A percentile compares a stretch with the other conserved stretches of the same genome.
Evolutionary conservation across 1,140 invertebrate species (phyloP).

Genomic region (Chrysoperla carnea): DNA sequence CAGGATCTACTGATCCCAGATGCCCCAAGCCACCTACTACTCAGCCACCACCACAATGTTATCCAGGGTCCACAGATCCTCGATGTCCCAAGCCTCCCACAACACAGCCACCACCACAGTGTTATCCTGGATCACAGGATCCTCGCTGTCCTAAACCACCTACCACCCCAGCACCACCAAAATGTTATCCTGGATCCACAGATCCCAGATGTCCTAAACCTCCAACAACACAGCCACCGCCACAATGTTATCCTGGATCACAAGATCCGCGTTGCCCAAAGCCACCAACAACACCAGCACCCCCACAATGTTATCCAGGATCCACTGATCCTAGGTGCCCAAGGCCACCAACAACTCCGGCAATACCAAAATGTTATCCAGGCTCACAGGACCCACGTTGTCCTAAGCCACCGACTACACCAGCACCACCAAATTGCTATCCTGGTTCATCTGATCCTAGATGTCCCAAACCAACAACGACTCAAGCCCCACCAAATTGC

Average conservation of each 20-base stretch:
- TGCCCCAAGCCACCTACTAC: slow-evolving; percentile 18
- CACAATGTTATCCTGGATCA: slow-evolving; percentile 16
- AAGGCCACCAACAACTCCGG: slow-evolving; percentile 8
- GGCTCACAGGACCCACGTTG: slow-evolving; percentile 26
- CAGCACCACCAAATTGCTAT: slow-evolving; percentile 11
- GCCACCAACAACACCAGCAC: slow-evolving; percentile 7
- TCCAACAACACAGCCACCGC: not conserved
- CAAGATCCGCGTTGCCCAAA: slow-evolving; percentile 16
- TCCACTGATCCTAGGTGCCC: slow-evolving; percentile 17
- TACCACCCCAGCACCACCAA: slow-evolving; percentile 6
- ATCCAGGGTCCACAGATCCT: slow-evolving; percentile 19
- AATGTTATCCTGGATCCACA: slow-evolving; percentile 11
- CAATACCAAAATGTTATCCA: slow-evolving; percentile 17
- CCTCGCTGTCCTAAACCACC: slow-evolving; percentile 12
- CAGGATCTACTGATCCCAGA: slow-evolving; percentile 21
- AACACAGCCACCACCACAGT: slow-evolving; percentile 6
- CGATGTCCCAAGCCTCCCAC: slow-evolving; percentile 16
- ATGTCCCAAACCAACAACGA: slow-evolving; percentile 15
- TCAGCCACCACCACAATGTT: slow-evolving; percentile 13
- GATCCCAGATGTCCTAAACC: slow-evolving; percentile 11
- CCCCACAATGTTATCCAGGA: slow-evolving; percentile 18
- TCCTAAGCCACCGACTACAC: slow-evolving; percentile 16
- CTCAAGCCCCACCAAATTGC: slow-evolving; percentile 7
- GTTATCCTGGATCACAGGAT: slow-evolving; percentile 14
- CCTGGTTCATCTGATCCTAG: slow-evolving; percentile 22